phyloP scores from a whole-genome alignment of 1,140 invertebrate species.

The Lerema accius region DNA sequence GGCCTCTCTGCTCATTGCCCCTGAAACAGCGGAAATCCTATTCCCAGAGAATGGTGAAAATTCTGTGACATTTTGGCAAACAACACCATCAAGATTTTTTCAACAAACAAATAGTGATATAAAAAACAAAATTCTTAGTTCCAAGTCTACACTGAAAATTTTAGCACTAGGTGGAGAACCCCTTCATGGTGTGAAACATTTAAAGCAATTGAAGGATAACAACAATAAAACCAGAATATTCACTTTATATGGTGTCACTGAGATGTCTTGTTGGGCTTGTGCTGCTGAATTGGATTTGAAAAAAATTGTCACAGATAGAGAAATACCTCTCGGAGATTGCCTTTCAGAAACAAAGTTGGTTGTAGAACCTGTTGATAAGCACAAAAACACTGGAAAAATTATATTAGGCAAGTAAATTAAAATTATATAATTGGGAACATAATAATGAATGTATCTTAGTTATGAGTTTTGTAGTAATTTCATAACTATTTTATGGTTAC shows the following conservation, averaged over 20 bases:
- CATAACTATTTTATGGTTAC: conserved; percentile 52
- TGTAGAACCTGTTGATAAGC: conserved; percentile 52
- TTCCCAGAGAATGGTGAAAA: conserved; percentile 63
- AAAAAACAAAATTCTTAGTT: conserved; percentile 82
- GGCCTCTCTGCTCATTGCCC: conserved; percentile 86
- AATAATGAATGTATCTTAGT: background rate
- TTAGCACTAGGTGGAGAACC: conserved; percentile 86
- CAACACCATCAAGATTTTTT: conserved; percentile 89
- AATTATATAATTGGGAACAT: background rate
- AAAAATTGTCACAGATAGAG: conserved; percentile 53
- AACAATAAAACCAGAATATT: conserved; percentile 85
- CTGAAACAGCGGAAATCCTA: conserved; percentile 80
- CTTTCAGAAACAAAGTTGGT: conserved; percentile 85
- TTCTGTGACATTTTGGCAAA: conserved; percentile 88
- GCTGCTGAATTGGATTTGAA: conserved; percentile 82
- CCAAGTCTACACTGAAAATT: conserved; percentile 80
- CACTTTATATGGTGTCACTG: conserved; percentile 93
- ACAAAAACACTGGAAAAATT: conserved; percentile 83
- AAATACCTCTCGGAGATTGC: conserved; percentile 83
- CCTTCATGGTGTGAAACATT: conserved; percentile 76
- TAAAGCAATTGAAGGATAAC: conserved; percentile 77
- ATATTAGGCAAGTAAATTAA: conserved; percentile 80
- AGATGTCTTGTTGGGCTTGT: conserved; percentile 93
- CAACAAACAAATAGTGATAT: conserved; percentile 83
- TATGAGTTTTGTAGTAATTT: conserved; percentile 14